phyloP scores from a whole-genome alignment of 2,113 vertebrate genomes.

The Phoxinus phoxinus region DNA sequence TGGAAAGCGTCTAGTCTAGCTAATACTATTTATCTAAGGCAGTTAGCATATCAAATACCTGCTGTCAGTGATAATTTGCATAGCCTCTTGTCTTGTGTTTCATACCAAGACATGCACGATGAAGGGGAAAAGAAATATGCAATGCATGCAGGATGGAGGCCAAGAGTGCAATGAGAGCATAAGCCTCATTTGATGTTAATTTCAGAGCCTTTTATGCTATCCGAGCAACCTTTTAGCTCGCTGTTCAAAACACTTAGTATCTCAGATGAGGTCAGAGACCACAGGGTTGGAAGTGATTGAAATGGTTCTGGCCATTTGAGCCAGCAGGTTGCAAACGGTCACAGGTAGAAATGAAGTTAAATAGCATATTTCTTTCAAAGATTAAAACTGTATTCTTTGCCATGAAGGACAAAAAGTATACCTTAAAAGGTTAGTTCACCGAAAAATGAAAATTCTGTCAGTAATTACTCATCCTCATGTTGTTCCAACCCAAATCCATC shows the following conservation, averaged over 20 bases:
- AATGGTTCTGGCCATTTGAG: slow-evolving; percentile 8
- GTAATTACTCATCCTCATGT: too few relatives aligned
- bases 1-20: slow-evolving; percentile 61
- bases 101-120: slow-evolving; percentile 25
- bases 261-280: slow-evolving; percentile 45
- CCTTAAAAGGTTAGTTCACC: too few relatives aligned
- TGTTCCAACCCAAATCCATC: too few relatives aligned
- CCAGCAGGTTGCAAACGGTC: slow-evolving; percentile 9
- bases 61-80: slow-evolving; percentile 70
- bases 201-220: slow-evolving; percentile 42
- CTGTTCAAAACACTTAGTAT: slow-evolving; percentile 44
- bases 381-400: not conserved
- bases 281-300: slow-evolving; percentile 29
- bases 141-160: slow-evolving; percentile 33
- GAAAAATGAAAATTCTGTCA: too few relatives aligned
- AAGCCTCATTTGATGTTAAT: slow-evolving; percentile 52
- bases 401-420: not conserved
- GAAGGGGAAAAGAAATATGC: slow-evolving; percentile 43
- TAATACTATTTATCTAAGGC: slow-evolving; percentile 68
- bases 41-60: slow-evolving; percentile 71
- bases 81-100: slow-evolving; percentile 67
- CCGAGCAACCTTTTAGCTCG: slow-evolving; percentile 42
- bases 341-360: not conserved
- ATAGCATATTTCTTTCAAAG: not conserved
- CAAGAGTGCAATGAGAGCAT: slow-evolving; percentile 45